phyloP scores from a whole-genome alignment of 2,797 vertebrate genomes.

The Malacoraja senta region DNA sequence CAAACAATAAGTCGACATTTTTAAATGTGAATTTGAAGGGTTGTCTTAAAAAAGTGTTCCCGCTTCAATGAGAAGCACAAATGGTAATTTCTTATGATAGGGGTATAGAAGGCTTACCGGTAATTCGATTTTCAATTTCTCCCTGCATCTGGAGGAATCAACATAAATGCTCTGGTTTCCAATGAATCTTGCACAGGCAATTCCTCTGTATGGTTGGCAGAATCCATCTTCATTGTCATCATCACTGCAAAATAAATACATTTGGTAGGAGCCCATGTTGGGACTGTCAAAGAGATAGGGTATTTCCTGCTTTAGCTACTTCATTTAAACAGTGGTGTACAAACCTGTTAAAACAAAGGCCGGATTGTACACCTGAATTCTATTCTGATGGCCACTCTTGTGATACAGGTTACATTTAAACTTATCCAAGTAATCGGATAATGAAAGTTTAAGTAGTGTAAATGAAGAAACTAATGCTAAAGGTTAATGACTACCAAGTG shows the following conservation, averaged over 20 bases:
- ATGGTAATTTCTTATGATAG: neutral
- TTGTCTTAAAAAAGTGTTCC: neutral
- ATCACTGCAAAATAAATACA: slow-evolving; percentile 40
- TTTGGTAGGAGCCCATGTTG: neutral
- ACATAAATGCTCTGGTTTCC: slow-evolving; percentile 94
- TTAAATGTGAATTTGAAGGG: neutral
- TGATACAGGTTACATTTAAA: no score
- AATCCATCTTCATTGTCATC: slow-evolving; percentile 82
- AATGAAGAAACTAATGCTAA: no score
- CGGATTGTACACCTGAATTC: no score
- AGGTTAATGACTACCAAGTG: no score
- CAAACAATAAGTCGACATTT: neutral
- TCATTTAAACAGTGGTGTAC: neutral
- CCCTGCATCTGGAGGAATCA: slow-evolving; percentile 97
- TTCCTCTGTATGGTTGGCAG: slow-evolving; percentile 91
- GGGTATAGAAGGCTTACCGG: slow-evolving; percentile 61
- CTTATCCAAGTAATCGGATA: no score
- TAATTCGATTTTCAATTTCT: slow-evolving; percentile 93
- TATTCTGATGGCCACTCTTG: no score
- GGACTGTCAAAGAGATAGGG: neutral
- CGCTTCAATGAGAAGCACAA: accelerated
- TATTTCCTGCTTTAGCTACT: neutral
- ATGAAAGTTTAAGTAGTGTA: no score
- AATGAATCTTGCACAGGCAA: slow-evolving; percentile 89
- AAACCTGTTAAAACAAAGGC: no score